Percentiles rank a stretch among this genome's conserved stretches.
phyloP scores from a whole-genome alignment of 2,888 invertebrate species.

The Odontocolon sp. region DNA sequence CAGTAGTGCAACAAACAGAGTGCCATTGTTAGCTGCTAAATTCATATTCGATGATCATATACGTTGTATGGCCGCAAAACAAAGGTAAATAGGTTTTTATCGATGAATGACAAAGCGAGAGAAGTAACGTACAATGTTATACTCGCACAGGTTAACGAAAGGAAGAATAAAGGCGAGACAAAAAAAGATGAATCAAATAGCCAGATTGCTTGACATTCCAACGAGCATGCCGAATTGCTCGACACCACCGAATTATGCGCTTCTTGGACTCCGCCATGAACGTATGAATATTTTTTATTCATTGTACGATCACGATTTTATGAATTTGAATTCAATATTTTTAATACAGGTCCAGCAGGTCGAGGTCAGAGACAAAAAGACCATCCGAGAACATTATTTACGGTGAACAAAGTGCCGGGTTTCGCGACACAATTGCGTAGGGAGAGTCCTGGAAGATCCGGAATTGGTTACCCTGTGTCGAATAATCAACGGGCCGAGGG shows the following conservation, averaged over 20 bases:
- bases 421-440: conserved; percentile 84
- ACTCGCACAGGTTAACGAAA: conserved; percentile 80
- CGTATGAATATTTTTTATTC: conserved; percentile 66
- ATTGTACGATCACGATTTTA: neutral
- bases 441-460: conserved; percentile 72
- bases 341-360: conserved; percentile 70
- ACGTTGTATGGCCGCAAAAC: conserved; percentile 99
- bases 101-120: no score
- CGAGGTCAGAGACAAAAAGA: conserved; percentile 75
- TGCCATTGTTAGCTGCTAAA: conserved; percentile 92
- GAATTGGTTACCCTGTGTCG: conserved; percentile 59
- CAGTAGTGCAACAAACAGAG: conserved; percentile 86
- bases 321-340: conserved; percentile 6
- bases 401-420: conserved; percentile 79
- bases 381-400: conserved; percentile 76
- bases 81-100: conserved; percentile 86
- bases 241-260: conserved; percentile 77
- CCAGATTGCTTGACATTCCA: conserved; percentile 93
- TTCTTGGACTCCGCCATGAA: conserved; percentile 75
- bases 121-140: no score
- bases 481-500: conserved; percentile 64
- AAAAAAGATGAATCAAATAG: conserved; percentile 98
- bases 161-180: conserved; percentile 97
- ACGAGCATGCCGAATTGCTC: conserved; percentile 78
- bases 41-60: conserved; percentile 99